Percentiles rank a stretch among this genome's conserved stretches.
Conservation (phyloP, 1,140 invertebrate genomes). For the Drosophila insularis region DNA sequence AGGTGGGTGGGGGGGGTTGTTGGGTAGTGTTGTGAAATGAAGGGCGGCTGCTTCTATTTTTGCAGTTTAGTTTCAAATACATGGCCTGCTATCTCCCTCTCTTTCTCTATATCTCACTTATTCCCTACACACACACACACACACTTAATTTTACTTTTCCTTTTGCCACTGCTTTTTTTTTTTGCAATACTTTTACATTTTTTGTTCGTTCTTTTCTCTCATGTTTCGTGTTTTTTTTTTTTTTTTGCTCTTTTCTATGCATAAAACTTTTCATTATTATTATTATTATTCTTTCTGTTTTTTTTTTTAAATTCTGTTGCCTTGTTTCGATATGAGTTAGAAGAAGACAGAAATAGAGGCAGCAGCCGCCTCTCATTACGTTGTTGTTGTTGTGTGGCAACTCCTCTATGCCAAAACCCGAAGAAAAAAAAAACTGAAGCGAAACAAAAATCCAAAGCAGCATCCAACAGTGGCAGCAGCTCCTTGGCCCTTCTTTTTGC, state of each 20-base stretch:
- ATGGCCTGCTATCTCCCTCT: constrained; percentile 22
- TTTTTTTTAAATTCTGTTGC: constrained; percentile 6
- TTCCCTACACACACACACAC: background rate
- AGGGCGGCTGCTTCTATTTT: constrained; percentile 48
- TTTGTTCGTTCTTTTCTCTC: background rate
- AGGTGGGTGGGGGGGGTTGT: background rate
- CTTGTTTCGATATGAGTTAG: constrained; percentile 19
- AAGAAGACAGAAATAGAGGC: constrained; percentile 19
- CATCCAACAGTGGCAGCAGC: background rate
- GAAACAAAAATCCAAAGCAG: constrained; percentile 5
- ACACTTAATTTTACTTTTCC: background rate
- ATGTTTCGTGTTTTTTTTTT: constrained; percentile 33
- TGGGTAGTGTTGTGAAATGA: background rate
- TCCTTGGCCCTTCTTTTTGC: background rate
- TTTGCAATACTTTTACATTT: constrained; percentile 33
- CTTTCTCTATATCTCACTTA: background rate
- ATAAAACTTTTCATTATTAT: constrained; percentile 71
- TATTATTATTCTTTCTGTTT: constrained; percentile 68
- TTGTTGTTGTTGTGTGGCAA: constrained; percentile 12
- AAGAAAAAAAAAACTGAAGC: background rate
- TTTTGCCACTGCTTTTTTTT: constrained; percentile 9
- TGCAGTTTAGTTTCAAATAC: constrained; percentile 80
- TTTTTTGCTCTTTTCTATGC: constrained; percentile 58
- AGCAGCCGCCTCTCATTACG: constrained; percentile 42
- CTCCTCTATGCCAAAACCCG: background rate